Percentiles rank a stretch among this genome's conserved stretches.
These are phyloP conservation scores for Apodemia duryi DNA, from an alignment of 2,888 invertebrate species.

Conservation along the genomic window DNA sequence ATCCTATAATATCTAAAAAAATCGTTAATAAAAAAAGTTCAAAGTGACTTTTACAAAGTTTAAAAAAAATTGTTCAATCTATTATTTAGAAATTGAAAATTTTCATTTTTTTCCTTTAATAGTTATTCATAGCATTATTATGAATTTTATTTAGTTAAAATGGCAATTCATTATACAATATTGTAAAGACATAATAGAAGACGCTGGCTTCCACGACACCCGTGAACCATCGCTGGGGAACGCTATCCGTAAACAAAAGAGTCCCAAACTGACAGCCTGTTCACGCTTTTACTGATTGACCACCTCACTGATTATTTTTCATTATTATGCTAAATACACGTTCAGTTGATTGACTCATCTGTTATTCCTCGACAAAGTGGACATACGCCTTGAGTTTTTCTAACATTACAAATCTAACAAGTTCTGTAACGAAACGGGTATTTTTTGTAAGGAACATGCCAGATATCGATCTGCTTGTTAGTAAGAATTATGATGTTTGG, in stretches of 20 bases:
- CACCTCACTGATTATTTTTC: conserved; percentile 62
- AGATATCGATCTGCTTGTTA: conserved; percentile 42
- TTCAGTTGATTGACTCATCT: conserved; percentile 59
- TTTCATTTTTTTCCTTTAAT: conserved; percentile 35
- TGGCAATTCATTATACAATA: conserved; percentile 50
- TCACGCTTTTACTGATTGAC: conserved; percentile 74
- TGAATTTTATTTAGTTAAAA: conserved; percentile 38
- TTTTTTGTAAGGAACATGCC: conserved; percentile 26
- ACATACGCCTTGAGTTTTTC: conserved; percentile 23
- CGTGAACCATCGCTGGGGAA: conserved; percentile 42
- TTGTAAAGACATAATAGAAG: conserved; percentile 45
- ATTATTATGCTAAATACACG: conserved; percentile 56
- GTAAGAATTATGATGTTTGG: conserved; percentile 37
- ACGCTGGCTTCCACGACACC: conserved; percentile 60
- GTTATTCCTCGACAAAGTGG: conserved; percentile 39
- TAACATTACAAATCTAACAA: conserved; percentile 10
- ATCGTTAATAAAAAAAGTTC: no score
- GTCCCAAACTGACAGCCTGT: conserved; percentile 68
- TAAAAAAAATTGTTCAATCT: not conserved
- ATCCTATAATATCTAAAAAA: no score
- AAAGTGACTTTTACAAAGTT: no score
- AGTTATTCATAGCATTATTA: conserved; percentile 66
- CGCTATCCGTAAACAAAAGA: conserved; percentile 42
- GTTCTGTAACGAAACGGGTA: conserved; percentile 13
- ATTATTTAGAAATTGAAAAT: not conserved